A percentile compares a stretch with the other conserved stretches of the same genome.
phyloP scores from a whole-genome alignment of 2,113 vertebrate species.

The Grantiella picta region DNA sequence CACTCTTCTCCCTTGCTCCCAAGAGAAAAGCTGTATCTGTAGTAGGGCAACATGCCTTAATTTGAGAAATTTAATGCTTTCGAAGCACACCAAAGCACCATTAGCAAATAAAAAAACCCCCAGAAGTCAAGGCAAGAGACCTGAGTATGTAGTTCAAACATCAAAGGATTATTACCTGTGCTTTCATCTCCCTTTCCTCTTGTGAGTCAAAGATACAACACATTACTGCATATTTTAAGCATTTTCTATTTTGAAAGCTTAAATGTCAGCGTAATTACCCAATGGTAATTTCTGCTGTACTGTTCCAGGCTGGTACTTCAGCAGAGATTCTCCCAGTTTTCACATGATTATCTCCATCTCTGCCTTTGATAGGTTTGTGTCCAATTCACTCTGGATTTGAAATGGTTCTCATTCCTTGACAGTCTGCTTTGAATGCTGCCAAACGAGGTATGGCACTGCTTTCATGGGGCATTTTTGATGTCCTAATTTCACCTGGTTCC shows the following conservation, averaged over 20 bases:
- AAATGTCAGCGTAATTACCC: not conserved
- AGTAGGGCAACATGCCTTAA: not conserved
- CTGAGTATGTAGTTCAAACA: not conserved
- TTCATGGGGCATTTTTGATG: not conserved
- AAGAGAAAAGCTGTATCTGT: not conserved
- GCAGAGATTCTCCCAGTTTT: not conserved
- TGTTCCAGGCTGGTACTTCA: not conserved
- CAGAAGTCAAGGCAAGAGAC: not conserved
- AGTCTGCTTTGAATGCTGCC: not conserved
- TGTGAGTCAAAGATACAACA: constrained; percentile 18
- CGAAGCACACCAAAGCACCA: not conserved
- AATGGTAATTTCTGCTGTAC: not conserved
- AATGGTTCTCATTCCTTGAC: not conserved
- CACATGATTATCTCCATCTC: not conserved
- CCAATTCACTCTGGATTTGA: not conserved
- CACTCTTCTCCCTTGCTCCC: not conserved
- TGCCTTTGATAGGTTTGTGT: not conserved
- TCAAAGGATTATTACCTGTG: not conserved
- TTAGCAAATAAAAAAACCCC: not conserved
- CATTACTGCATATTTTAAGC: constrained; percentile 21
- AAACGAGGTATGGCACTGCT: not conserved
- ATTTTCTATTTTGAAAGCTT: constrained; percentile 28
- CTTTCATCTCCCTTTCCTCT: constrained; percentile 40
- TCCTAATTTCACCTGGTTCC: not conserved
- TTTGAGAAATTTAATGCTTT: not conserved